phyloP scores from a whole-genome alignment of 2,888 invertebrate species.

The Lasiommata megera region DNA sequence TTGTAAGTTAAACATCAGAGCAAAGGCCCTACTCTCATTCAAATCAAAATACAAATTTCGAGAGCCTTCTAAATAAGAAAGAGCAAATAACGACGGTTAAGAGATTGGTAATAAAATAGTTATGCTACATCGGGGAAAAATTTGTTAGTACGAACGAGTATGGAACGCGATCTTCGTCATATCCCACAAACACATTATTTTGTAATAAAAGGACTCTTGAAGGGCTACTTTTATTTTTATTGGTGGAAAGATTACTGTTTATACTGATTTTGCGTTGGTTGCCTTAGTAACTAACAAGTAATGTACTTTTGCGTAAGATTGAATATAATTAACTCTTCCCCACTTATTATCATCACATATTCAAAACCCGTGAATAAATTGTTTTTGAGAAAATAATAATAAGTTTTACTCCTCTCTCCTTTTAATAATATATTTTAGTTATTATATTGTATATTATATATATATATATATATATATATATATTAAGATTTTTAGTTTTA shows the following conservation, averaged over 20 bases:
- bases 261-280: background rate
- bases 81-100: slow-evolving; percentile 5
- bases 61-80: slow-evolving; percentile 5
- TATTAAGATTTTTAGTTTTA: no score
- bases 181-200: background rate
- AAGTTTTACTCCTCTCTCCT: no score
- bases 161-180: background rate
- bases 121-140: background rate
- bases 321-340: no score
- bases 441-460: no score
- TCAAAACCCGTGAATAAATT: no score
- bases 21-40: background rate
- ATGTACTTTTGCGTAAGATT: no score
- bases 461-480: no score
- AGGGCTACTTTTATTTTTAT: background rate
- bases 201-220: background rate
- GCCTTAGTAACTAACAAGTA: no score
- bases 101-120: slow-evolving; percentile 14
- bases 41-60: background rate
- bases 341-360: no score
- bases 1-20: background rate
- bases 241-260: no score
- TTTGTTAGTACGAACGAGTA: background rate
- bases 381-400: no score
- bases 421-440: no score